phyloP scores from a whole-genome alignment of 2,888 invertebrate genomes.

The Synergus itoensis region DNA sequence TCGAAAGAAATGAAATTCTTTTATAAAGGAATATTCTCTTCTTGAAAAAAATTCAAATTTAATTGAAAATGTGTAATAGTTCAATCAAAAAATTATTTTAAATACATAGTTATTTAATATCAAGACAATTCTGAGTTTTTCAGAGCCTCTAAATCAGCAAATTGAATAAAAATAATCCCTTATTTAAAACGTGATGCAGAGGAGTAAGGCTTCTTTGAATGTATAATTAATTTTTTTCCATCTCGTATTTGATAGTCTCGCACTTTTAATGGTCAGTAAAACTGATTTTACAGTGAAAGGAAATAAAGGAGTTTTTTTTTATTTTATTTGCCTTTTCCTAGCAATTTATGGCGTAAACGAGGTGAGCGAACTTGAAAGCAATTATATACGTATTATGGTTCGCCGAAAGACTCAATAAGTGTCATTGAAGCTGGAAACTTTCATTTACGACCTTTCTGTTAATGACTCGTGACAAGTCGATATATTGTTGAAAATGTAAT shows the following conservation, averaged over 20 bases:
- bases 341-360: not conserved
- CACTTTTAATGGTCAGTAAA: not conserved
- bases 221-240: not conserved
- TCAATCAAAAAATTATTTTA: too few relatives aligned
- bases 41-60: too few relatives aligned
- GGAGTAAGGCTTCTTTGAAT: slow-evolving; percentile 1
- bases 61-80: too few relatives aligned
- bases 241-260: not conserved
- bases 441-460: slow-evolving; percentile 6
- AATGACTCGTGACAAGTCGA: not conserved
- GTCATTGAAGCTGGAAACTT: not conserved
- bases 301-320: not conserved
- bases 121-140: not conserved
- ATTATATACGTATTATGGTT: not conserved
- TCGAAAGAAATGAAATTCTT: not conserved
- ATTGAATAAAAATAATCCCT: not conserved
- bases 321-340: not conserved
- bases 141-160: slow-evolving; percentile 1
- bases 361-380: not conserved
- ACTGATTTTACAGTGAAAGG: not conserved
- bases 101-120: too few relatives aligned
- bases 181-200: not conserved
- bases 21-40: not conserved
- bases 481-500: not conserved
- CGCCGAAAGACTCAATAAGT: not conserved